phyloP scores from a whole-genome alignment of 2,888 invertebrate genomes.

The Acrobasis repandana region DNA sequence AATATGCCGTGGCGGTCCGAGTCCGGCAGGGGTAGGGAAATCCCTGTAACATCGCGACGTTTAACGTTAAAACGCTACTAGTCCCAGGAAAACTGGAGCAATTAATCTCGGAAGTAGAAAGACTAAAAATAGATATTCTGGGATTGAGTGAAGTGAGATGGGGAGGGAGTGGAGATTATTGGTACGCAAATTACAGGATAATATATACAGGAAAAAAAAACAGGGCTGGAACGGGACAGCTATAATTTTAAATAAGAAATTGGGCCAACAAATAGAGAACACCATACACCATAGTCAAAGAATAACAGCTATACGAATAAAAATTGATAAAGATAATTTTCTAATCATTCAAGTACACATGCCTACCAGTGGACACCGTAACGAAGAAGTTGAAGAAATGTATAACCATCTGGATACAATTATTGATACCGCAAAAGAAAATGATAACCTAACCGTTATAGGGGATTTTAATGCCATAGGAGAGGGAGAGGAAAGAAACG shows the following conservation, averaged over 20 bases:
- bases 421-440: too few relatives aligned
- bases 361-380: background rate
- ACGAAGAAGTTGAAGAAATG: too few relatives aligned
- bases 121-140: too few relatives aligned
- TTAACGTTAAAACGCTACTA: background rate
- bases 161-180: conserved; percentile 7
- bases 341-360: background rate
- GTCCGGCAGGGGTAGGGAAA: too few relatives aligned
- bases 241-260: background rate
- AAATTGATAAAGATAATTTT: background rate
- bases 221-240: too few relatives aligned
- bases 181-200: background rate
- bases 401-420: too few relatives aligned
- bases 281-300: background rate
- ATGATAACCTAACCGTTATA: too few relatives aligned
- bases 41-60: background rate
- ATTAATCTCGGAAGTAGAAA: background rate
- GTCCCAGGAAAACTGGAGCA: background rate
- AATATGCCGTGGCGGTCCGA: too few relatives aligned
- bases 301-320: background rate
- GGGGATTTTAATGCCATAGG: too few relatives aligned
- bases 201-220: background rate
- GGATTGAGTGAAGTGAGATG: conserved; percentile 11
- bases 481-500: too few relatives aligned
- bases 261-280: background rate